Evolutionary conservation across 2,797 vertebrate genomes (phyloP), one percentile per base, ranked within the genome.

Genomic region (Semaprochilodus insignis): DNA sequence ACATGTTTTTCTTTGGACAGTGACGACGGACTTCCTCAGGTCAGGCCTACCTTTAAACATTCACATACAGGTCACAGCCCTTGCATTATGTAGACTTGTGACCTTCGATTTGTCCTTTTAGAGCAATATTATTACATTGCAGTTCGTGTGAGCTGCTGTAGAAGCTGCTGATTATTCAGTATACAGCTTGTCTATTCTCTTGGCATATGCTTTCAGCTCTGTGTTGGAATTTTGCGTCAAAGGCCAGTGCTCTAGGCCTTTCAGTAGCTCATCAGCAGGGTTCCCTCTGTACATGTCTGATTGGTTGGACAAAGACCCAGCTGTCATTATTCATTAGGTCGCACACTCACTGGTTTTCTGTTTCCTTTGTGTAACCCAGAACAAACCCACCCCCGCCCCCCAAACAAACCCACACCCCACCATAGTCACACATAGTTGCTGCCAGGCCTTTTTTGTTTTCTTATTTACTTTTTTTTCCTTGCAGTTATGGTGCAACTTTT

Each of bases 291-390:
- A 81, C 40, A 23, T 66, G 67, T 81, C 72, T 80, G 84, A 88
- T 85, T 88, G 84, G 85, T 69, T 62, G 81, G 66, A 91, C 82
- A 89, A 90, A 88, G 77, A 81, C 75, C 63, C 51, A 21, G 87
- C 88, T 88, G 88, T 91, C 86, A 87, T 77, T 62, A 82, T 89
- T 81, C 85, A 86, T 92, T 90, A 88, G 62, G 74, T 86, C 85
- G 82, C 85, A 84, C 69, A 74, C 31, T 81, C 74, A 76, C 31
- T 40, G 76, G 82, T 62, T 85, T 74, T 81, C 69, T 80, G 84
- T 75, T 80, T 44, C 79, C 57, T 80, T 75, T 85, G 83, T 79
- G 59, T 81, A 31, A 36, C 52, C 40, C 31, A 55, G n/a, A 60
- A 52, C 65, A 36, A 23, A 54, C 44, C 34, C 52, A 5, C 23